A percentile compares a stretch with the other conserved stretches of the same genome.
Evolutionary conservation across 2,113 vertebrate species (phyloP).

Genomic region (Tupaia tana): DNA sequence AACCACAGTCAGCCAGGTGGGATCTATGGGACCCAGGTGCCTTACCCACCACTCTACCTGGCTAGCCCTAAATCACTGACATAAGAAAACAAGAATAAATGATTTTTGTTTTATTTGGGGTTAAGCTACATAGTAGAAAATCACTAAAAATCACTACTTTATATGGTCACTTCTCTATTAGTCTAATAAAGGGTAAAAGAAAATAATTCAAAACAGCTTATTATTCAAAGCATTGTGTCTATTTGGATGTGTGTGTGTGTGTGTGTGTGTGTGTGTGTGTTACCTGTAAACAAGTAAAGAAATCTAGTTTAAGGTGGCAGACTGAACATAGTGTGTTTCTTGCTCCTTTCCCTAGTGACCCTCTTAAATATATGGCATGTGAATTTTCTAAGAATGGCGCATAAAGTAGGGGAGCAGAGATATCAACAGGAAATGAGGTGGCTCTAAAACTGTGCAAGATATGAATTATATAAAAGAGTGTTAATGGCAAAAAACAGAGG

Average conservation of each 20-base stretch:
- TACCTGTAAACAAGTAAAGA: neutral
- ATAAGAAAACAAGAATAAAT: neutral
- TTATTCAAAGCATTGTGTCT: neutral
- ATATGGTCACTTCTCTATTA: neutral
- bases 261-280: neutral
- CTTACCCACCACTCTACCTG: no score
- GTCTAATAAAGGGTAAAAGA: neutral
- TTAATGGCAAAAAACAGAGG: neutral
- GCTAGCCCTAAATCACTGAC: neutral
- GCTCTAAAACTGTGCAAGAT: neutral
- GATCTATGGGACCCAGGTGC: no score
- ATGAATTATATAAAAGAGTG: neutral
- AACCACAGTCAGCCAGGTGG: no score
- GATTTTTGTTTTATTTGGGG: neutral
- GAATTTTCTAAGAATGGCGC: neutral
- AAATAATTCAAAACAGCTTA: neutral
- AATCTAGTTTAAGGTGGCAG: neutral
- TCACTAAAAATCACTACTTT: neutral
- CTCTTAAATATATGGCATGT: neutral
- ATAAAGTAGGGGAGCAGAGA: neutral
- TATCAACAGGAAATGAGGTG: neutral
- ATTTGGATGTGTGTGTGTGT: neutral
- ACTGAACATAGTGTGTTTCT: neutral
- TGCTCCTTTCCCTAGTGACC: neutral
- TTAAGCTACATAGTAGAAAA: neutral